Evolutionary conservation across 2,113 vertebrate genomes (phyloP), one percentile per base, ranked within the genome.

Genomic region (Corythaeola cristata): DNA sequence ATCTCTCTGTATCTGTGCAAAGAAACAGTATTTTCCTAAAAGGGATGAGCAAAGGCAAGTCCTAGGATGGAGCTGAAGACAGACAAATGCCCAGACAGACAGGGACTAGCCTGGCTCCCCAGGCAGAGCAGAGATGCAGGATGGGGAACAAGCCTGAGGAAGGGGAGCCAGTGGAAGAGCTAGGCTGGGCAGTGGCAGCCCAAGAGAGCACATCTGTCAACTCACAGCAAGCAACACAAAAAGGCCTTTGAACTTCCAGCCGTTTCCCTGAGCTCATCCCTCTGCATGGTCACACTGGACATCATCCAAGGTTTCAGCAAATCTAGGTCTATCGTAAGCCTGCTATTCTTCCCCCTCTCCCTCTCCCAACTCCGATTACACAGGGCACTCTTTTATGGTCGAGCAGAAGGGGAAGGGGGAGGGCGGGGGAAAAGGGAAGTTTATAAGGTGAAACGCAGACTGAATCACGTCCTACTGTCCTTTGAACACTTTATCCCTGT

Each of bases 211-310:
- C 76, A 92, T 96, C 90, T 96, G 88, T 88, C 66, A 87, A 79
- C 73, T 41, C 74, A 81, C 80, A 93, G 69, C 0, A 19, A 88
- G 89, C 74, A 69, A 89, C 47, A 97, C 74, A 97, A 97, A 97
- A 95, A 94, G 84, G 86, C 41, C 87, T 97, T 95, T 97, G 96
- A 97, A 97, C 96, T 97, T 94, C 73, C 81, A 95, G 15, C 69
- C 77, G 79, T 73, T 96, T 88, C 84, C 87, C 86, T 92, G 87
- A 96, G 94, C 91, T 97, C 94, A 96, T 93, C 92, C 90, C 84
- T 95, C 80, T 63, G 84, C 81, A 63, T 75, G 91, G 89, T 97
- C 97, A 96, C 80, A n/a, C 94, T 97, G 95, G 95, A 97, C 63
- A 73, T 63, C 62, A 80, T 94, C 94, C 97, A 96, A 94, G 37